Evolutionary conservation across 2,113 vertebrate genomes (phyloP).

Genomic region (Ifrita kowaldi): DNA sequence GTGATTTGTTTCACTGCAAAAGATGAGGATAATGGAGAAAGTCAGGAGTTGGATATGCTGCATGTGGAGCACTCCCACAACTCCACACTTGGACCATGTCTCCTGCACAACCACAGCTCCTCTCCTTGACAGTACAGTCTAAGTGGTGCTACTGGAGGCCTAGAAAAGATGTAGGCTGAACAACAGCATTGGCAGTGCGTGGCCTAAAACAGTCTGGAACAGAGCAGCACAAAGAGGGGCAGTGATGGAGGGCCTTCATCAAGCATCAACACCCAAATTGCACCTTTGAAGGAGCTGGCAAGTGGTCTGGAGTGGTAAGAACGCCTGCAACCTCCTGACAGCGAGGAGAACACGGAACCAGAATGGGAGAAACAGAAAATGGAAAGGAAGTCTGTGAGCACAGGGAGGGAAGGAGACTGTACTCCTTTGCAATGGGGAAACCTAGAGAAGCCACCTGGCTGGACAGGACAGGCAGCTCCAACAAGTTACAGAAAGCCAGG

Average conservation of each 20-base stretch:
- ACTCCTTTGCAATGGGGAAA: not conserved
- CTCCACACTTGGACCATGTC: not conserved
- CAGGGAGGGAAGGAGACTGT: rapidly evolving
- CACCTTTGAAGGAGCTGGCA: not conserved
- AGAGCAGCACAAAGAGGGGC: not conserved
- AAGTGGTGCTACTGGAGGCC: not conserved
- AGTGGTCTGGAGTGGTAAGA: not conserved
- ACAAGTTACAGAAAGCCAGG: not conserved
- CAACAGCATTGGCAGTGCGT: not conserved
- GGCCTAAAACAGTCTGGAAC: not conserved
- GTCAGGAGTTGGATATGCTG: not conserved
- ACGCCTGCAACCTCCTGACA: not conserved
- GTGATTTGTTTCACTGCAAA: not conserved
- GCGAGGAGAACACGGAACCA: not conserved
- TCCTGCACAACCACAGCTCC: not conserved
- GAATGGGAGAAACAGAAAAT: not conserved
- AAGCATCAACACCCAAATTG: not conserved
- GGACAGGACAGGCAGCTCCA: not conserved
- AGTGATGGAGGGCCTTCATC: not conserved
- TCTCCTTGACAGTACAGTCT: not conserved
- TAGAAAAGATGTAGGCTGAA: not conserved
- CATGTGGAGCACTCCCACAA: not conserved
- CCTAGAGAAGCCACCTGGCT: not conserved
- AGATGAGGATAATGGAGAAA: not conserved
- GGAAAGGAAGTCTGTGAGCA: not conserved